Conservation (phyloP, 2,113 vertebrate species). For the Silurus meridionalis region DNA sequence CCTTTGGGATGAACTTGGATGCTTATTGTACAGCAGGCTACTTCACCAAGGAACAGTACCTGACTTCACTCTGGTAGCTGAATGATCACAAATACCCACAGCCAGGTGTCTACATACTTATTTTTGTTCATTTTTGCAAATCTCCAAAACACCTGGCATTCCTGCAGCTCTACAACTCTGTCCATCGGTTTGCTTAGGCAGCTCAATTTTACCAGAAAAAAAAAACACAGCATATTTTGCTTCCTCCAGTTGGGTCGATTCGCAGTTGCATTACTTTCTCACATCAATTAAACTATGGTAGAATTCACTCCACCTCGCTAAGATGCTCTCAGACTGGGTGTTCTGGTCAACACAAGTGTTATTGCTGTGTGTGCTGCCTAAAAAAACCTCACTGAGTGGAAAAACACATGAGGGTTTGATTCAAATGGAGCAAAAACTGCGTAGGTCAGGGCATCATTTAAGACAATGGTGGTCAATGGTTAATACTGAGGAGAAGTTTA, state of each 20-base stretch:
- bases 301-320: not conserved
- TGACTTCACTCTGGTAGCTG: no score
- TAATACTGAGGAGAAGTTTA: not conserved
- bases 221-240: not conserved
- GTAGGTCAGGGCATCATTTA: not conserved
- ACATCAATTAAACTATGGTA: not conserved
- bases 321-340: not conserved
- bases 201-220: not conserved
- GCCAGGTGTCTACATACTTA: not conserved
- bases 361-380: not conserved
- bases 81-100: no score
- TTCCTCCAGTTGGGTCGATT: not conserved
- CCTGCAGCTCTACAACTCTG: not conserved
- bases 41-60: no score
- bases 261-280: not conserved
- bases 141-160: not conserved
- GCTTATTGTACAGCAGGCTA: no score
- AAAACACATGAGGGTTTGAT: not conserved
- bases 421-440: not conserved
- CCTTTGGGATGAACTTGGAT: no score
- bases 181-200: not conserved
- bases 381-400: not conserved
- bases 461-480: not conserved
- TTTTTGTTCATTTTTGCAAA: not conserved
- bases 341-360: not conserved